Conservation (phyloP, 2,888 invertebrate genomes). For the Molanna angustata region DNA sequence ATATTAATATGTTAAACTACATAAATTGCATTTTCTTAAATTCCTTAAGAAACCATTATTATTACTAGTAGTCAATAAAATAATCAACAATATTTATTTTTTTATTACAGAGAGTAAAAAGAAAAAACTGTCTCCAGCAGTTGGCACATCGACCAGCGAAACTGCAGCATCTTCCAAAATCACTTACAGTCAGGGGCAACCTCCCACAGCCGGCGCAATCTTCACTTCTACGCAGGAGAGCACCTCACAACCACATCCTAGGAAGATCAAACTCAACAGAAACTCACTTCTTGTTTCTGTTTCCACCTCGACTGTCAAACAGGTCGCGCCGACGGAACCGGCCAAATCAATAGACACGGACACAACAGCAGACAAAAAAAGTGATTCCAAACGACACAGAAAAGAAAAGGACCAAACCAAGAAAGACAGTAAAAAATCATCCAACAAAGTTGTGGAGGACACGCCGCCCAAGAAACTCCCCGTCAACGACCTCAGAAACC, state of each 20-base stretch:
- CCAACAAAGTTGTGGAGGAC: background rate
- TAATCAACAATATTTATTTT: too few relatives aligned
- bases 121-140: too few relatives aligned
- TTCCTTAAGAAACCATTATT: too few relatives aligned
- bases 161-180: too few relatives aligned
- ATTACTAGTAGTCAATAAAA: too few relatives aligned
- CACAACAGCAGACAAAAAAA: constrained; percentile 1
- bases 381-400: background rate
- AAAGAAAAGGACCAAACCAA: background rate
- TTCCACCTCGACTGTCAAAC: constrained; percentile 3
- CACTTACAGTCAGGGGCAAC: too few relatives aligned
- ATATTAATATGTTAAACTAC: too few relatives aligned
- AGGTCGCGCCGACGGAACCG: background rate
- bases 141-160: too few relatives aligned
- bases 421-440: background rate
- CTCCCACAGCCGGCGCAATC: too few relatives aligned
- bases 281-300: constrained; percentile 35
- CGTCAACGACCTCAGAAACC: constrained; percentile 2
- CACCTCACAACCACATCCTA: constrained; percentile 34
- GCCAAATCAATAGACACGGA: background rate
- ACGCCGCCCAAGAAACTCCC: background rate
- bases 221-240: constrained; percentile 4
- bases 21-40: too few relatives aligned
- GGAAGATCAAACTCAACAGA: constrained; percentile 49
- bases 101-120: too few relatives aligned